A percentile compares a stretch with the other conserved stretches of the same genome.
These are phyloP conservation scores for Noctua janthina DNA, from an alignment of 2,888 invertebrate genomes.

Conservation along the genomic window DNA sequence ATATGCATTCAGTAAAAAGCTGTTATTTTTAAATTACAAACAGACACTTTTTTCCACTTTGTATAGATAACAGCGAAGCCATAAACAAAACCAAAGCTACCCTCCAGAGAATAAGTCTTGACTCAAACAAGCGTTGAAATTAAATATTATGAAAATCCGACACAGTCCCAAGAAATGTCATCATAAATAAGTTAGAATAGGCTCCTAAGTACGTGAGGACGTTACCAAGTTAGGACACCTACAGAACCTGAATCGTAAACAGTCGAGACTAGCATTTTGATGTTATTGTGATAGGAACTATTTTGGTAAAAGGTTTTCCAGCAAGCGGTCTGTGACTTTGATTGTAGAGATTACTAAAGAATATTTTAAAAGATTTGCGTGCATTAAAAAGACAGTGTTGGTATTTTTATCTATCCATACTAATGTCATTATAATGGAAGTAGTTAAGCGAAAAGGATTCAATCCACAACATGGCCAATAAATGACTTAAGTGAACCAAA, in stretches of 20 bases:
- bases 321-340: neutral
- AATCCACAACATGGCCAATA: no score
- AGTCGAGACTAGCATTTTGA: slow-evolving; percentile 32
- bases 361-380: neutral
- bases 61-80: no score
- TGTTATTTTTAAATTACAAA: no score
- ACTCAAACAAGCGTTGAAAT: slow-evolving; percentile 14
- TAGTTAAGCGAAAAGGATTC: neutral
- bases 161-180: slow-evolving; percentile 21
- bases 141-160: slow-evolving; percentile 43
- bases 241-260: slow-evolving; percentile 4
- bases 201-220: slow-evolving; percentile 35
- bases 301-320: neutral
- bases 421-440: neutral
- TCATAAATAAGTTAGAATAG: slow-evolving; percentile 39
- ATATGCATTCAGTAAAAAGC: no score
- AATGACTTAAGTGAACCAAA: no score
- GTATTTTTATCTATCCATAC: neutral
- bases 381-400: neutral
- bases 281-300: neutral
- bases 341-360: no score
- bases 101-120: neutral
- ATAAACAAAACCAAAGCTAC: neutral
- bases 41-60: no score
- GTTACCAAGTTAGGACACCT: slow-evolving; percentile 18